Evolutionary conservation across 2,113 vertebrate genomes (phyloP).

Genomic region (Stictonetta naevosa): DNA sequence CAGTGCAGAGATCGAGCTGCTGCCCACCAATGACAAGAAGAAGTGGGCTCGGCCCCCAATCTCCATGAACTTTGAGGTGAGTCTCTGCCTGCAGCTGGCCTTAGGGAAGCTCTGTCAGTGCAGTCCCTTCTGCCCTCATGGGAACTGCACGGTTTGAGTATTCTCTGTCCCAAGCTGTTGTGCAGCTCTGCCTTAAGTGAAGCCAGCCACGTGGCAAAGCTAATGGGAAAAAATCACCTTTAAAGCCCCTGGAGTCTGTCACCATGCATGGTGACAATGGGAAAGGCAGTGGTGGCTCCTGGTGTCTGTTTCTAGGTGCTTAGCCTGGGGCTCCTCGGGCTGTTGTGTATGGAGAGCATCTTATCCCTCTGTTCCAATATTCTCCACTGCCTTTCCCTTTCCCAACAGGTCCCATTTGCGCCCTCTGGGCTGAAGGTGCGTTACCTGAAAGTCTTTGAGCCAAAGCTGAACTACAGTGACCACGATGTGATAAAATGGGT

Average conservation of each 20-base stretch:
- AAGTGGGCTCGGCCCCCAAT: conserved; percentile 99
- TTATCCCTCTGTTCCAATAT: neutral
- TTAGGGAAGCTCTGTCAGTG: neutral
- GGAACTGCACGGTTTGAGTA: neutral
- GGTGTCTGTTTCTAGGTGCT: fast-evolving
- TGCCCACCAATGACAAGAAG: conserved; percentile 99
- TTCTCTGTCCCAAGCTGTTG: neutral
- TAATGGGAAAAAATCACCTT: neutral
- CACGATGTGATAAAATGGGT: conserved; percentile 99
- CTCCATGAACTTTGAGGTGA: conserved; percentile 99
- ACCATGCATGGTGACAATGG: neutral
- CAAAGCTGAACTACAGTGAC: conserved; percentile 99
- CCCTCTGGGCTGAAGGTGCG: conserved; percentile 99
- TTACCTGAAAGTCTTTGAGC: conserved; percentile 99
- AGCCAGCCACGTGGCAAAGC: neutral
- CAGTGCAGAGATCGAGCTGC: conserved; percentile 97
- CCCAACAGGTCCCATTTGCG: conserved; percentile 91
- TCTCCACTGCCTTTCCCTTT: neutral
- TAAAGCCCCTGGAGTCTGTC: neutral
- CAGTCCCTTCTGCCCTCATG: neutral
- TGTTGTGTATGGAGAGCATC: fast-evolving
- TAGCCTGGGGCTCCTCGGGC: neutral
- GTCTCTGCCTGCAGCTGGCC: neutral
- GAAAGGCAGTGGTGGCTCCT: neutral
- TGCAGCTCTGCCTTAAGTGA: neutral